Conservation (phyloP, 2,888 invertebrate genomes). For the Sialis fuliginosa region DNA sequence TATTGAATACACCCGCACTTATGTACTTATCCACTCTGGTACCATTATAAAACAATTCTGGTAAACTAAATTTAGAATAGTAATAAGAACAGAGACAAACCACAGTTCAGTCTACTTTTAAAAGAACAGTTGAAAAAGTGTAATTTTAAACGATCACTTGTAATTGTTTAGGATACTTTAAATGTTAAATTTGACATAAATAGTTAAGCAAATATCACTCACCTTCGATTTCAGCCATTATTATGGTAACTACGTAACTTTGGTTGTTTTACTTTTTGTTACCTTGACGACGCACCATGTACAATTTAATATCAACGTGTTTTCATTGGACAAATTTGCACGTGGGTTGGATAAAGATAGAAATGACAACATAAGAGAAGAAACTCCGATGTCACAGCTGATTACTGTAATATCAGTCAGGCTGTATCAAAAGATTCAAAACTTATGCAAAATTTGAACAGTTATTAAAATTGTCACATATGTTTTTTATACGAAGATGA, state of each 20-base stretch:
- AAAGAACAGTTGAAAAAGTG: background rate
- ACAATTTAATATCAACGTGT: background rate
- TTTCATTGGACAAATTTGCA: background rate
- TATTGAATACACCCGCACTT: background rate
- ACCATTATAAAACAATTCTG: background rate
- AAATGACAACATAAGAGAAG: too few relatives aligned
- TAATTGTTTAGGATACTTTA: too few relatives aligned
- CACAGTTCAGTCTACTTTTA: background rate
- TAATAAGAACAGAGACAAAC: background rate
- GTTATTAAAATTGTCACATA: too few relatives aligned
- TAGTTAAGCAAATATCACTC: slow-evolving; percentile 8
- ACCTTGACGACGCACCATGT: slow-evolving; percentile 23
- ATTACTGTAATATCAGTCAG: too few relatives aligned
- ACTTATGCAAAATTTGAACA: too few relatives aligned
- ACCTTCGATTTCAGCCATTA: slow-evolving; percentile 22
- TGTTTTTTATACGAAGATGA: too few relatives aligned
- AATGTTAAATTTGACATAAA: background rate
- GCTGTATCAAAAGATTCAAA: too few relatives aligned
- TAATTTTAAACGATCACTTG: background rate
- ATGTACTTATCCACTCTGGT: background rate
- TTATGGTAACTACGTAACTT: slow-evolving; percentile 13
- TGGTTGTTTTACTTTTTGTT: slow-evolving; percentile 23
- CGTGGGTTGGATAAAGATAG: background rate
- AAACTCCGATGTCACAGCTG: too few relatives aligned
- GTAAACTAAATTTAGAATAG: background rate